These are phyloP conservation scores for Trochalopteron elliotii DNA, from an alignment of 2,113 vertebrate species.

Conservation along the genomic window DNA sequence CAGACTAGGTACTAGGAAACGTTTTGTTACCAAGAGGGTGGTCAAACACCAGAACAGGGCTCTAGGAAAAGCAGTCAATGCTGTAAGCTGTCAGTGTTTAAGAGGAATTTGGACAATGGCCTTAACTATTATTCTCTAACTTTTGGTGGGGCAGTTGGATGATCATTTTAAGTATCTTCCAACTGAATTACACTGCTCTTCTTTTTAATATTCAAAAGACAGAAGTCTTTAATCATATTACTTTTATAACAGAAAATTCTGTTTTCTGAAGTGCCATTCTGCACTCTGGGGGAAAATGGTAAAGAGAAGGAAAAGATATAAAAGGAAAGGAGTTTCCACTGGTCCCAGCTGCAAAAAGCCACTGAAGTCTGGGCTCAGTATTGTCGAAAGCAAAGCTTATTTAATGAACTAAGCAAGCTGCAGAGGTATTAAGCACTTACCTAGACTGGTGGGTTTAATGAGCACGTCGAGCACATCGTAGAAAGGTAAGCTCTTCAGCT, in stretches of 20 bases:
- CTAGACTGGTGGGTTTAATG: slow-evolving; percentile 95
- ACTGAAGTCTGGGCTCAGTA: not conserved
- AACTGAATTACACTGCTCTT: not conserved
- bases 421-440: slow-evolving; percentile 71
- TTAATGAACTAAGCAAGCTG: not conserved
- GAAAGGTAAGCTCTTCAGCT: slow-evolving; percentile 91
- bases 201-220: not conserved
- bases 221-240: not conserved
- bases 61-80: not conserved
- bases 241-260: not conserved
- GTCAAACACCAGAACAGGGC: not conserved
- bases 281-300: not conserved
- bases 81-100: not conserved
- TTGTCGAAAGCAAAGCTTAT: not conserved
- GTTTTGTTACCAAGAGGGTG: not conserved
- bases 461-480: slow-evolving; percentile 95
- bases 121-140: not conserved
- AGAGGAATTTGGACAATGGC: not conserved
- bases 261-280: not conserved
- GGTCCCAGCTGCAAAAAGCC: not conserved
- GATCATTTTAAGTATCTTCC: not conserved
- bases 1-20: not conserved
- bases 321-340: not conserved
- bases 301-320: not conserved
- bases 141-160: not conserved